Base-by-base conservation (phyloP, 2,888 invertebrate genomes). In the Watsonalla cultraria region DNA sequence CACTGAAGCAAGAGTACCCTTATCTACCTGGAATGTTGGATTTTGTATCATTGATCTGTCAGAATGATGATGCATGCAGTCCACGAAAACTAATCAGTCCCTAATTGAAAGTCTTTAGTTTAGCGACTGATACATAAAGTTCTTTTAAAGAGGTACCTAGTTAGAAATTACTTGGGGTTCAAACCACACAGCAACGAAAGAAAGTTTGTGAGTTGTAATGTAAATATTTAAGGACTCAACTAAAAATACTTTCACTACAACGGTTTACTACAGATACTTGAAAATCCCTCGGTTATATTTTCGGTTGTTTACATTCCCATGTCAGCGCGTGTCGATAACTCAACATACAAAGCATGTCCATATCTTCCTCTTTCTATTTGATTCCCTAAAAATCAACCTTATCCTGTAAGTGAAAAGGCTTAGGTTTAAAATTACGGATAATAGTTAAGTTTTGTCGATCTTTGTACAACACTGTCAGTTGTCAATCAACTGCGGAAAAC, bases 271-370 rank as follows among this genome's bases (percentile, higher is more conserved):
- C 60, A 63, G 68, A 67, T 65, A 62, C 72, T 77, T 74, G 67
- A 76, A 78, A 75, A 73, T 66, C 54, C 37, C 68, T 65, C 59
- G 55, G 67, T 71, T 74, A 74, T 75, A 76, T 78, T 75, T 75
- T 71, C 60, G 68, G 74, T 54, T 86, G 85, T 88, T 86, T 88
- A 87, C 80, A 79, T 87, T 88, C 87, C 80, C 88, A 87, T 81
- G 86, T 84, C 82, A 80, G 70, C 78, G 76, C 73, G 75, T 76
- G 79, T 80, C 82, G 80, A 85, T 82, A 78, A 72, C 70, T 72
- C 65, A 67, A 68, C 71, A 64, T 57, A 67, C 54, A 69, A 70
- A 69, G 69, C 60, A 58, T 60, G 24, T 60, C 55, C 62, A 67
- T 55, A 57, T 60, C 67, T 52, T 61, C 50, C 54, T 46, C 52